These are phyloP conservation scores for Psittacula derbiana DNA, from an alignment of 2,797 vertebrate species.

Conservation along the genomic window DNA sequence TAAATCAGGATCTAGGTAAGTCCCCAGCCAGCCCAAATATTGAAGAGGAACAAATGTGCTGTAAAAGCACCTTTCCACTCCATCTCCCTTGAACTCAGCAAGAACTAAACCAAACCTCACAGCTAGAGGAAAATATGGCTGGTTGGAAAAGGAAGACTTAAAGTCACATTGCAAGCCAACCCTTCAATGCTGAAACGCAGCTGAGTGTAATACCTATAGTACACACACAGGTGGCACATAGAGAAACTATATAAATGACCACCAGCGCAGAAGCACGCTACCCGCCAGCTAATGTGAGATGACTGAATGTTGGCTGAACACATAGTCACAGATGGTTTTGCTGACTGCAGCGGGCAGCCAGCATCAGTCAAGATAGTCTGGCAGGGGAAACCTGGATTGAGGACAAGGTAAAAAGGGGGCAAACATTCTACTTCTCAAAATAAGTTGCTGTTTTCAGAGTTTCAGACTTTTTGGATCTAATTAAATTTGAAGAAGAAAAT, in stretches of 20 bases:
- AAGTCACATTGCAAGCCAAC: background rate
- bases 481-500: constrained; percentile 29
- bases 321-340: background rate
- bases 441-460: background rate
- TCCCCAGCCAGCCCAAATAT: background rate
- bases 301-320: background rate
- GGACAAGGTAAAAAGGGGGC: background rate
- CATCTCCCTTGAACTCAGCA: background rate
- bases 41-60: background rate
- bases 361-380: background rate
- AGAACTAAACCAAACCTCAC: background rate
- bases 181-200: background rate
- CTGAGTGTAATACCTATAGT: background rate
- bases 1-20: background rate
- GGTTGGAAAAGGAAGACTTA: background rate
- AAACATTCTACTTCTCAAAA: background rate
- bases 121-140: background rate
- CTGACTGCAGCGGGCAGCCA: background rate
- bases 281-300: background rate
- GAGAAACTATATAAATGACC: background rate
- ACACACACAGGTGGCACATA: accelerated
- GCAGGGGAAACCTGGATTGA: background rate
- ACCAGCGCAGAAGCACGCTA: background rate
- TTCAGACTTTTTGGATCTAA: background rate
- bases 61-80: background rate